Conservation (phyloP, 2,797 vertebrate genomes). For the Neostethus bicornis region DNA sequence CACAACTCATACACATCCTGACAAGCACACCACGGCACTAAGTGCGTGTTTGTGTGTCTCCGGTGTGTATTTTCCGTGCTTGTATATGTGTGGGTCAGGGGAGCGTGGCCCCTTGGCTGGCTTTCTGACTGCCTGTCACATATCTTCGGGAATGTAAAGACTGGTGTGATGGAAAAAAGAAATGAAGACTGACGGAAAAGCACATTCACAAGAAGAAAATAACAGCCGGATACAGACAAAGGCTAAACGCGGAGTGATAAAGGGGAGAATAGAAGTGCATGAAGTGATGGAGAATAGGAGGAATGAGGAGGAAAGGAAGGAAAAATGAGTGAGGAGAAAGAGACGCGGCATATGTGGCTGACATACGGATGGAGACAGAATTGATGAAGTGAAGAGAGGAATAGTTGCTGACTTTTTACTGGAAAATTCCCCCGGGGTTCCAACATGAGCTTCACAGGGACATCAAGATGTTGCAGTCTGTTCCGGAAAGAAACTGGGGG, state of each 20-base stretch:
- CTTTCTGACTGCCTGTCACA: slow-evolving; percentile 49
- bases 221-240: not conserved
- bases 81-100: slow-evolving; percentile 44
- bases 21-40: slow-evolving; percentile 42
- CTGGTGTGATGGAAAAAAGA: not conserved
- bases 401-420: slow-evolving; percentile 50
- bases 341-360: slow-evolving; percentile 35
- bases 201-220: not conserved
- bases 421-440: slow-evolving; percentile 48
- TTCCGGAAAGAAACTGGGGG: slow-evolving; percentile 5
- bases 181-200: slow-evolving; percentile 5
- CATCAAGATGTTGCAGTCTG: slow-evolving; percentile 34
- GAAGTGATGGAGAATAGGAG: not conserved
- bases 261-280: not conserved
- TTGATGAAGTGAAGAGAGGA: slow-evolving; percentile 43
- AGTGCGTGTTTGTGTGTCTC: slow-evolving; percentile 14
- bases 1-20: slow-evolving; percentile 33
- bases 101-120: slow-evolving; percentile 36
- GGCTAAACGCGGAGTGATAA: not conserved
- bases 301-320: not conserved
- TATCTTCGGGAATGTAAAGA: slow-evolving; percentile 1
- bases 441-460: slow-evolving; percentile 45
- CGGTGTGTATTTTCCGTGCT: slow-evolving; percentile 14
- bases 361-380: slow-evolving; percentile 56
- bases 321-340: slow-evolving; percentile 1